Base-by-base conservation (phyloP, 2,888 invertebrate species). In the Cordilura impudica region DNA sequence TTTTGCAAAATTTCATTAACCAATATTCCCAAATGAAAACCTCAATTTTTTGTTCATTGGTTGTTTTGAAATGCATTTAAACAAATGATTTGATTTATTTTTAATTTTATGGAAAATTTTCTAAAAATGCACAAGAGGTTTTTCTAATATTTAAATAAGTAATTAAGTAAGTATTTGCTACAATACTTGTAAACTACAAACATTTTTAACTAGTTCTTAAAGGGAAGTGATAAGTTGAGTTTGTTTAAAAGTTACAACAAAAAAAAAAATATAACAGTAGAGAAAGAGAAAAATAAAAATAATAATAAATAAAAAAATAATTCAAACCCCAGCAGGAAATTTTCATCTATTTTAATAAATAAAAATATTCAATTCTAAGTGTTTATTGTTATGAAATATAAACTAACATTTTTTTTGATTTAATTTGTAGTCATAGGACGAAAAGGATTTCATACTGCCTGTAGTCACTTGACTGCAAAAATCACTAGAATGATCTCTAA, bases 401-500 rank as follows among this genome's bases (percentile, higher is more conserved):
- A 39, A 39, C 35, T 39, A 39, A 2, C 26, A 6, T 26, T 26
- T 26, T 3, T 39, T 71, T 66, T 71, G 43, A 72, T 71, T 79
- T 53, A n/a, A 39, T 65, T 78, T 78, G 79, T 69, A 79, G 79
- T 14, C 79, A 75, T 75, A 79, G 75, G 79, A 79, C 79, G 71
- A 71, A 79, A 79, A 79, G 72, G 79, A 79, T 79, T 79, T 79
- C 67, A 75, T 79, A 79, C 79, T 79, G 79, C 79, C 79, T 39
- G 71, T 79, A 72, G 75, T 75, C 79, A 79, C 75, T 75, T 79
- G 79, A 79, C 79, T 79, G 79, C 79, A 79, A 79, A 75, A 75
- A 79, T 75, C 79, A 79, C 63, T 75, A 79, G 79, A 79, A 54
- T 39, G 45, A 66, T 21, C 45, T 79, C 79, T 79, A 78, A 58